phyloP scores from a whole-genome alignment of 2,888 invertebrate genomes.

The Drosophila formosana region DNA sequence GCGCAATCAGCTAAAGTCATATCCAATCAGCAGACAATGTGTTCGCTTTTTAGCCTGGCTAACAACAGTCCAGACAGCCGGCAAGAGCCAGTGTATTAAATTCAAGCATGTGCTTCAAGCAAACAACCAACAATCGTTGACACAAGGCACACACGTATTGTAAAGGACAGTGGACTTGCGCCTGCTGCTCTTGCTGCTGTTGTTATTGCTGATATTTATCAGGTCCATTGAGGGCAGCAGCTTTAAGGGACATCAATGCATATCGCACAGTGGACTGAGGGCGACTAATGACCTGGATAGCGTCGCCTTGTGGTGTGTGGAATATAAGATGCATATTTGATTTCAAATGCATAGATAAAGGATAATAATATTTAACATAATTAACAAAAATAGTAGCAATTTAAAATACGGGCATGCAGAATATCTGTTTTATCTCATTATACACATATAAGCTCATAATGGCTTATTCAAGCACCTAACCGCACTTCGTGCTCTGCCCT shows the following conservation, averaged over 20 bases:
- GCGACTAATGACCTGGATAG: no score
- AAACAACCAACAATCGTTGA: slow-evolving; percentile 46
- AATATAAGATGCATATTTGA: no score
- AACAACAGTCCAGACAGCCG: slow-evolving; percentile 1
- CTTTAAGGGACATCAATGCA: slow-evolving; percentile 7
- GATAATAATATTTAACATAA: no score
- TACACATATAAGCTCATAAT: no score
- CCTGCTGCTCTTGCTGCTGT: slow-evolving; percentile 18
- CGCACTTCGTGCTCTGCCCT: neutral
- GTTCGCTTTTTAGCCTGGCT: slow-evolving; percentile 35
- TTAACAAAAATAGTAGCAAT: no score
- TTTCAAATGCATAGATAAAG: no score
- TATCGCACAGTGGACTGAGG: neutral
- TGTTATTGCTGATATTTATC: slow-evolving; percentile 34
- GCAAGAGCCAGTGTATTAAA: slow-evolving; percentile 53
- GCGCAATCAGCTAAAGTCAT: slow-evolving; percentile 61
- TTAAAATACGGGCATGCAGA: no score
- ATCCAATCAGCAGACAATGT: slow-evolving; percentile 66
- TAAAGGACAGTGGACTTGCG: slow-evolving; percentile 39
- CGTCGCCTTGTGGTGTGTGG: no score
- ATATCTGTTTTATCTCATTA: no score
- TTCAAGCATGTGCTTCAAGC: slow-evolving; percentile 35
- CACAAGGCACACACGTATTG: slow-evolving; percentile 26
- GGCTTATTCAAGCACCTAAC: neutral
- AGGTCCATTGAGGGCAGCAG: neutral